phyloP scores from a whole-genome alignment of 2,888 invertebrate species.

The Labia minor region DNA sequence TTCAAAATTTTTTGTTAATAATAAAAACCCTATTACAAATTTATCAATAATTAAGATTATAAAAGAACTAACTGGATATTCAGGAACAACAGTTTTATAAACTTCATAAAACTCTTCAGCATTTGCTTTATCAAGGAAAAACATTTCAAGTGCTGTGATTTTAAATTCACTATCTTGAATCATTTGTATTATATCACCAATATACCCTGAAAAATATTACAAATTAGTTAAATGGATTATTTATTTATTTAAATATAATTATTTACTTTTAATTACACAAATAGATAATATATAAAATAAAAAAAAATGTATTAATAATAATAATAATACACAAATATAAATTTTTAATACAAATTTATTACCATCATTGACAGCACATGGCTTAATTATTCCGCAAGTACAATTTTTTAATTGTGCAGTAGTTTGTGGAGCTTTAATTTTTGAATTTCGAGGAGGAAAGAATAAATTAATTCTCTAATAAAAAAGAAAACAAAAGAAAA shows the following conservation, averaged over 20 bases:
- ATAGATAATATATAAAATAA: background rate
- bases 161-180: conserved; percentile 67
- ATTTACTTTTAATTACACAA: background rate
- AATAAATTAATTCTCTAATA: conserved; percentile 37
- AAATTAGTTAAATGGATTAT: background rate
- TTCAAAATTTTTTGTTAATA: no score
- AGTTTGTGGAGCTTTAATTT: conserved; percentile 32
- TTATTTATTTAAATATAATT: background rate
- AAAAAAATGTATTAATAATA: no score
- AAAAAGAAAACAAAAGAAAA: conserved; percentile 17
- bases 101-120: conserved; percentile 88
- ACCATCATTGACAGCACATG: conserved; percentile 73
- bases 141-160: conserved; percentile 69
- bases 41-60: conserved; percentile 16
- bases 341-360: conserved; percentile 38
- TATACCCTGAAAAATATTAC: conserved; percentile 31
- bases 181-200: conserved; percentile 57
- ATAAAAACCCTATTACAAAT: no score
- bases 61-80: conserved; percentile 49
- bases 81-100: conserved; percentile 77
- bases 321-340: no score
- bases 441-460: conserved; percentile 34
- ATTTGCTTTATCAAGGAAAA: conserved; percentile 65
- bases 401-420: conserved; percentile 53
- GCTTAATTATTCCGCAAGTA: conserved; percentile 77